Percentiles rank a stretch among this genome's conserved stretches.
Evolutionary conservation across 2,797 vertebrate species (phyloP).

Genomic region (Trematomus bernacchii): DNA sequence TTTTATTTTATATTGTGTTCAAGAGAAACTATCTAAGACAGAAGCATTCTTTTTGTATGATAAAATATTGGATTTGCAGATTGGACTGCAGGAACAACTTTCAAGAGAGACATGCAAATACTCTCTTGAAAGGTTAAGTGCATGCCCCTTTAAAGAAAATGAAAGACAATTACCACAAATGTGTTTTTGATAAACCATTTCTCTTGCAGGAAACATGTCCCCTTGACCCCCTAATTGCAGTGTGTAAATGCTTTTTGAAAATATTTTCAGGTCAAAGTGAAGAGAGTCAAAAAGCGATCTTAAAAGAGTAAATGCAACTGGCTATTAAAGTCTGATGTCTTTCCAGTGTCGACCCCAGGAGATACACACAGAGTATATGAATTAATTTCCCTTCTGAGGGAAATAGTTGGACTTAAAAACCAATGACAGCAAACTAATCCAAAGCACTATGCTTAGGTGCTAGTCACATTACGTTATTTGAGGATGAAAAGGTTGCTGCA

Average conservation of each 20-base stretch:
- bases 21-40: neutral
- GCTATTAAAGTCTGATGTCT: slow-evolving; percentile 8
- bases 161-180: slow-evolving; percentile 25
- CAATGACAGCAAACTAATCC: slow-evolving; percentile 14
- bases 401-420: slow-evolving; percentile 9
- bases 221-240: neutral
- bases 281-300: neutral
- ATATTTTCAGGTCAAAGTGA: neutral
- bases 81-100: slow-evolving; percentile 14
- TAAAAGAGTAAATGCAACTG: slow-evolving; percentile 9
- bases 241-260: slow-evolving; percentile 10
- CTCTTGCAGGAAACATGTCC: neutral
- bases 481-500: slow-evolving; percentile 38
- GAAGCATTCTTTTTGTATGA: neutral
- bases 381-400: neutral
- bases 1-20: neutral
- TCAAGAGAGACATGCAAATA: slow-evolving; percentile 13
- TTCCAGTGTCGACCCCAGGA: slow-evolving; percentile 14
- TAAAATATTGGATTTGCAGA: slow-evolving; percentile 6
- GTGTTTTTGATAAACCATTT: slow-evolving; percentile 9
- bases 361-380: neutral
- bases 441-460: neutral
- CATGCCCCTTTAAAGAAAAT: neutral
- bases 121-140: slow-evolving; percentile 29
- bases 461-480: slow-evolving; percentile 29